A percentile compares a stretch with the other conserved stretches of the same genome.
Evolutionary conservation across 2,888 invertebrate genomes (phyloP).

Genomic region (Thymelicus sylvestris): DNA sequence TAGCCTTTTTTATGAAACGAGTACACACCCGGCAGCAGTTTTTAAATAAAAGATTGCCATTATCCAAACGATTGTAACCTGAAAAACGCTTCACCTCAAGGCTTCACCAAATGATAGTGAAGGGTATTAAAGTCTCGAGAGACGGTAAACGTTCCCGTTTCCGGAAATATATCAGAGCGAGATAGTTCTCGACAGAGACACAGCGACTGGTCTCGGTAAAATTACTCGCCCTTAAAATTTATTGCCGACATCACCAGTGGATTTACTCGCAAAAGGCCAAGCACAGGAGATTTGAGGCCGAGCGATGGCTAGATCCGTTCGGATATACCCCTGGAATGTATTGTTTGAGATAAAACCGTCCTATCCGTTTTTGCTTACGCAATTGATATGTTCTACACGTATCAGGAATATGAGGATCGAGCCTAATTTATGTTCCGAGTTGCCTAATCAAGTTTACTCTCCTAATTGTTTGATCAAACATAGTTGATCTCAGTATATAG

Average conservation of each 20-base stretch:
- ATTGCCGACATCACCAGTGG: slow-evolving; percentile 35
- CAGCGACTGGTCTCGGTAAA: slow-evolving; percentile 28
- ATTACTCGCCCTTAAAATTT: slow-evolving; percentile 36
- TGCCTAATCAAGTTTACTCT: slow-evolving; percentile 14
- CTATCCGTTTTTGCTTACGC: neutral
- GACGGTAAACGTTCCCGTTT: slow-evolving; percentile 25
- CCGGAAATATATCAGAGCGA: slow-evolving; percentile 35
- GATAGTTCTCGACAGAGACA: slow-evolving; percentile 34
- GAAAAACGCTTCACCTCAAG: neutral
- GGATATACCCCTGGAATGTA: slow-evolving; percentile 17
- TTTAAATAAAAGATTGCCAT: no score
- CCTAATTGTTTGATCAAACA: slow-evolving; percentile 14
- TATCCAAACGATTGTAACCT: neutral
- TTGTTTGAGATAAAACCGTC: slow-evolving; percentile 12
- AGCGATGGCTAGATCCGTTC: slow-evolving; percentile 20
- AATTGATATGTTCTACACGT: slow-evolving; percentile 11
- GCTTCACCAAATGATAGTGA: slow-evolving; percentile 4
- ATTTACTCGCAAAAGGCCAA: slow-evolving; percentile 32
- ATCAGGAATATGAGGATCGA: slow-evolving; percentile 9
- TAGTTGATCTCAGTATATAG: slow-evolving; percentile 11
- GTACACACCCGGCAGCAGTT: neutral
- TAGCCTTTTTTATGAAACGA: neutral
- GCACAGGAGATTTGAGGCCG: slow-evolving; percentile 29
- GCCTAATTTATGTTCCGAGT: neutral
- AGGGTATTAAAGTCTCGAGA: slow-evolving; percentile 19